These are phyloP conservation scores for Gallinago undulata DNA, from an alignment of 2,113 vertebrate genomes.

Conservation along the genomic window DNA sequence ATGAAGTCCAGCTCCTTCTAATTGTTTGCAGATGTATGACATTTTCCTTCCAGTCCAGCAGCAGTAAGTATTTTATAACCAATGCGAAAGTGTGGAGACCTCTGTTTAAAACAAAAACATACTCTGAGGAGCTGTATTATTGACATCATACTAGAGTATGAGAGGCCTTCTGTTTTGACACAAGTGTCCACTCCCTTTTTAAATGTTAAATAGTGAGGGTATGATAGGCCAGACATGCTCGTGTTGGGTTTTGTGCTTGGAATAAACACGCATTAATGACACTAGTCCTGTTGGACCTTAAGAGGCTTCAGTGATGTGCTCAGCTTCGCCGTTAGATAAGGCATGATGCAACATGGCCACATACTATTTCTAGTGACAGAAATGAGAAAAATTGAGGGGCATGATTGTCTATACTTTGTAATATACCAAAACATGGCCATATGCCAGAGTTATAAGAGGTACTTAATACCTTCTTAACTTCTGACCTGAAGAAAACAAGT, in stretches of 20 bases:
- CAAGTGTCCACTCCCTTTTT: conserved; percentile 58
- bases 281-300: conserved; percentile 16
- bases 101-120: conserved; percentile 72
- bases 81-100: conserved; percentile 70
- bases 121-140: conserved; percentile 67
- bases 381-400: not conserved
- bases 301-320: conserved; percentile 2
- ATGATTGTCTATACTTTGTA: not conserved
- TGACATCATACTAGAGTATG: conserved; percentile 67
- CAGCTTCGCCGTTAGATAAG: not conserved
- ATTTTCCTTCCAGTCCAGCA: conserved; percentile 78
- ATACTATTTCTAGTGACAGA: not conserved
- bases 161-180: conserved; percentile 73
- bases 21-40: conserved; percentile 83
- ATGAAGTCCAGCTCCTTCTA: conserved; percentile 74
- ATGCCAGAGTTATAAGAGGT: not conserved
- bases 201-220: not conserved
- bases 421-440: not conserved
- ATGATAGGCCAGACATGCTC: conserved; percentile 4
- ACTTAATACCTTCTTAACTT: not conserved
- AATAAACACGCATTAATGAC: not conserved
- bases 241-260: not conserved
- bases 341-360: not conserved
- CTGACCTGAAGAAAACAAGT: not conserved
- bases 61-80: conserved; percentile 79